Evolutionary conservation across 2,797 vertebrate genomes (phyloP).

Genomic region (Sus cebifrons): DNA sequence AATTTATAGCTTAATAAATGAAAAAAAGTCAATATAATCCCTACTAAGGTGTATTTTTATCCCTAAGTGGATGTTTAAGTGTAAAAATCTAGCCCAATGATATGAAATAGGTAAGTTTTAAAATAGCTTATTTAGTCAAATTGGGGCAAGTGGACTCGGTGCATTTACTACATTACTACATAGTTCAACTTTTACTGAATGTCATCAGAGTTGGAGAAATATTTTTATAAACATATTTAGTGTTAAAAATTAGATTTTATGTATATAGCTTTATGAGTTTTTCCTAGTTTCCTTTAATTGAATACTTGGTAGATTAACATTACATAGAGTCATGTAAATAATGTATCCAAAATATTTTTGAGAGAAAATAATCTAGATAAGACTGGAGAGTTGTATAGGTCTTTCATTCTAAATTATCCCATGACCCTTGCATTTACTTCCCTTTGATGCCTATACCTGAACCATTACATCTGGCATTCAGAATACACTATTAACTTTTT

Average conservation of each 20-base stretch:
- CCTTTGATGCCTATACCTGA: neutral
- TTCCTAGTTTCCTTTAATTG: neutral
- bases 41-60: neutral
- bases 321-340: neutral
- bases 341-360: neutral
- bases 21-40: neutral
- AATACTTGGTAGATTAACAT: neutral
- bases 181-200: neutral
- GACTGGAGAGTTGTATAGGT: no score
- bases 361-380: no score
- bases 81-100: neutral
- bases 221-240: neutral
- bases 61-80: no score
- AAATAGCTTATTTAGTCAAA: neutral
- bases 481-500: neutral
- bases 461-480: neutral
- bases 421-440: neutral
- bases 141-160: neutral
- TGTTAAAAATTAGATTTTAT: neutral
- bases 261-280: neutral
- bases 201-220: neutral
- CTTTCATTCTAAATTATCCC: neutral
- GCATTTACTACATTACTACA: neutral
- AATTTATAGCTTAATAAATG: neutral
- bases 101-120: neutral